Percentiles rank a stretch among this genome's conserved stretches.
Evolutionary conservation across 2,888 invertebrate species (phyloP).

Genomic region (Noctua comes): DNA sequence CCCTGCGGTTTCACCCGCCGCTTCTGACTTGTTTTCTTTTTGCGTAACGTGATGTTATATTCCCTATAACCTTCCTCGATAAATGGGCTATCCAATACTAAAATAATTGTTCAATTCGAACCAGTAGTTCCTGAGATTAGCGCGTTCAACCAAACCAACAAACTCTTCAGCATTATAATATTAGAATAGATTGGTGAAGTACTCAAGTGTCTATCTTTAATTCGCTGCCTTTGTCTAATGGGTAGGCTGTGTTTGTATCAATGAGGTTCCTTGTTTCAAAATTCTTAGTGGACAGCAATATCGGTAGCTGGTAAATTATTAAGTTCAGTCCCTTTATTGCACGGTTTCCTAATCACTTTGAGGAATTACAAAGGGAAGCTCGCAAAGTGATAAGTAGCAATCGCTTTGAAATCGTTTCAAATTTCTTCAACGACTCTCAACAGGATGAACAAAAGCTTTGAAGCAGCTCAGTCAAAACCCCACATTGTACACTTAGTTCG

Average conservation of each 20-base stretch:
- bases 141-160: no score
- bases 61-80: no score
- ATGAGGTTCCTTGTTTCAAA: conserved; percentile 3
- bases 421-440: neutral
- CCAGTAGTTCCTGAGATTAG: no score
- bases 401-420: neutral
- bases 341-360: neutral
- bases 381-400: neutral
- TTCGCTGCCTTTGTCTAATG: conserved; percentile 1
- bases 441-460: neutral
- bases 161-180: no score
- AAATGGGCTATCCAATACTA: no score
- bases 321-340: neutral
- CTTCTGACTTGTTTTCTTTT: no score
- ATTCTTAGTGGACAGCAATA: neutral
- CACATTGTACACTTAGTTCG: no score
- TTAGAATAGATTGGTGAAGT: neutral
- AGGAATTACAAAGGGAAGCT: neutral
- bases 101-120: no score
- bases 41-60: no score
- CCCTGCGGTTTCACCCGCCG: no score
- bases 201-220: neutral
- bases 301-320: neutral
- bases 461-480: neutral
- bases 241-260: neutral